Evolutionary conservation across 2,797 vertebrate genomes (phyloP).

Genomic region (Halcyon smyrnensis): DNA sequence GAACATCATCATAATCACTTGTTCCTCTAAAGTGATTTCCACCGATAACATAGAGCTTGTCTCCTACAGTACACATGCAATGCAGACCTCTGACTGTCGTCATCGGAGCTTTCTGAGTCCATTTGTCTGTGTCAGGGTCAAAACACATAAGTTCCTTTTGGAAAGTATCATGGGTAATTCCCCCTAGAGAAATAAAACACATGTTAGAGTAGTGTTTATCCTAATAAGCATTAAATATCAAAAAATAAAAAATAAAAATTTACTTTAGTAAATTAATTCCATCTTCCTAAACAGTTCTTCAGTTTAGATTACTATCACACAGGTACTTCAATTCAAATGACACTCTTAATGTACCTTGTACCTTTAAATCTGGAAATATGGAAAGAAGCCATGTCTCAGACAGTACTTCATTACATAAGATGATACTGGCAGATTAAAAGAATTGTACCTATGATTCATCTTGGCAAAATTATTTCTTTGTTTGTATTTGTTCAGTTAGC

Average conservation of each 20-base stretch:
- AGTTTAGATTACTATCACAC: neutral
- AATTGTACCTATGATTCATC: neutral
- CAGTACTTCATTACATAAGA: neutral
- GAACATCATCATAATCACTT: constrained; percentile 97
- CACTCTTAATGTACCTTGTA: neutral
- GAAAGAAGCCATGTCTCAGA: neutral
- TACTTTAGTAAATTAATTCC: neutral
- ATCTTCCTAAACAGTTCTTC: neutral
- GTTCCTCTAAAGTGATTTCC: constrained; percentile 98
- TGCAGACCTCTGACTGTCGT: constrained; percentile 96
- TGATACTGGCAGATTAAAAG: neutral
- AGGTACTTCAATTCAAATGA: neutral
- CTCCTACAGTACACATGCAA: constrained; percentile 98
- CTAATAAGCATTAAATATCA: neutral
- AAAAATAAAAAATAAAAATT: neutral
- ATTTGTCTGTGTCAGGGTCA: constrained; percentile 96
- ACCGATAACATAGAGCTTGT: constrained; percentile 96
- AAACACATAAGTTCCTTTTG: constrained; percentile 99
- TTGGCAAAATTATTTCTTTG: neutral
- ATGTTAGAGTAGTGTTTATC: neutral
- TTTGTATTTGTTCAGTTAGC: neutral
- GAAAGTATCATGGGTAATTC: constrained; percentile 98
- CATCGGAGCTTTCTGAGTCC: constrained; percentile 98
- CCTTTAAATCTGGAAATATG: neutral
- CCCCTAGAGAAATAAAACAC: constrained; percentile 81